These are phyloP conservation scores for Spinibarbus caldwelli DNA, from an alignment of 2,797 vertebrate genomes.

Conservation along the genomic window DNA sequence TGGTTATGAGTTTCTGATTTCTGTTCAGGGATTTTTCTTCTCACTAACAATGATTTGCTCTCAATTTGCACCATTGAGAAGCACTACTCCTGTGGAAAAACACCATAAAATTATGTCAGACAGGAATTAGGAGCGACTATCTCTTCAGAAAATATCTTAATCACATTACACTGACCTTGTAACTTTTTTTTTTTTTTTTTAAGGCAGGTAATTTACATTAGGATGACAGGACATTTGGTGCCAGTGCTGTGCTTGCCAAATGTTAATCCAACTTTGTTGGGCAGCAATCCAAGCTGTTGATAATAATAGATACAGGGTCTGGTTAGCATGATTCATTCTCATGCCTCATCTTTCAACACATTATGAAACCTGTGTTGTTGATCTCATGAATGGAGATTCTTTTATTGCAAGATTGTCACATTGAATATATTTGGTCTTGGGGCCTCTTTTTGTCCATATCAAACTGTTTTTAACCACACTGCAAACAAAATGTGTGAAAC, in stretches of 20 bases:
- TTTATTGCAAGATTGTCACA: background rate
- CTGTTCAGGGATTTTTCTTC: background rate
- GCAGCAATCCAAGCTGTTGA: slow-evolving; percentile 56
- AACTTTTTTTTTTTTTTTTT: no score
- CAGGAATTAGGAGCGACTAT: slow-evolving; percentile 19
- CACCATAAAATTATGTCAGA: background rate
- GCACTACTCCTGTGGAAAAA: background rate
- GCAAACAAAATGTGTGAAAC: background rate
- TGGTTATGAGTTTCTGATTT: slow-evolving; percentile 21
- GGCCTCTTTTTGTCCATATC: background rate
- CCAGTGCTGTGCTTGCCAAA: slow-evolving; percentile 60
- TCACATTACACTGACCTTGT: slow-evolving; percentile 59
- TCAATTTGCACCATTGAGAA: background rate
- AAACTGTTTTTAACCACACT: background rate
- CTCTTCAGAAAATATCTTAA: slow-evolving; percentile 52
- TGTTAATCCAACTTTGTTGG: slow-evolving; percentile 58
- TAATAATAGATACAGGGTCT: slow-evolving; percentile 55
- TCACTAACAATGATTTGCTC: background rate
- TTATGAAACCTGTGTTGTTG: slow-evolving; percentile 12
- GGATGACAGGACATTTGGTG: slow-evolving; percentile 52
- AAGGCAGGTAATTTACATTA: slow-evolving; percentile 51
- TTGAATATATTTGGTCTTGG: background rate
- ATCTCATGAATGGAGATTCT: background rate
- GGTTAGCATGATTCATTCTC: slow-evolving; percentile 43
- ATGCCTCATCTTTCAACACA: slow-evolving; percentile 28